Base-by-base conservation (phyloP, 1,140 invertebrate species). In the Pararge aegeria region DNA sequence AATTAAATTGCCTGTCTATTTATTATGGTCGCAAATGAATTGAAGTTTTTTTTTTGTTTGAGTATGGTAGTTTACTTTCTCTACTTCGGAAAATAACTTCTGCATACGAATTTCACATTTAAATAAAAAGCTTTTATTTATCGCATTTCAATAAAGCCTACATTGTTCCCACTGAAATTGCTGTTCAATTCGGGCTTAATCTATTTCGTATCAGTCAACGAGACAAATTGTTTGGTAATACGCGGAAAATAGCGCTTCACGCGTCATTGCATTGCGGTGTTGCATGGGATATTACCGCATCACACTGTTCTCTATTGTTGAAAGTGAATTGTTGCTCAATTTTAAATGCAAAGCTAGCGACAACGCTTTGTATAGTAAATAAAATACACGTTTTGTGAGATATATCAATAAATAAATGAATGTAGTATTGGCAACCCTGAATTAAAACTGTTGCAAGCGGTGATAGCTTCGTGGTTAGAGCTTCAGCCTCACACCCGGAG, bases 151-250 rank as follows among this genome's bases (percentile, higher is more conserved):
- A 18, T 15, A 42, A 42, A 1, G 15, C 15, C 13, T 18, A 16
- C 12, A 52, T 51, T 56, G 46, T 57, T 57, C 37, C 48, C 46
- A 30, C 21, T 42, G 48, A 58, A 58, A 52, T 20, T 42, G 55
- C 40, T 46, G 27, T 53, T 60, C 57, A 53, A 18, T 60, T 60
- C 53, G 37, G 57, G 50, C 29, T 46, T 53, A 48, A 60, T 60
- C 57, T 60, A 48, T 60, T 46, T 38, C 15, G 50, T 52, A 46
- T 51, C 59, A 20, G 61, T 60, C 53, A 57, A 58, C 53, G 42
- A 53, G 54, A 55, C 63, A 59, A 58, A 61, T 61, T 53, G 59
- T 59, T 58, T 60, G 59, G 55, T 66, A 66, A 69, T 66, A 61
- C 40, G 64, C 61, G 64, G 60, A 63, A 70, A 66, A 67, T 63